Evolutionary conservation across 2,888 invertebrate species (phyloP).

Genomic region (Metellina segmentata): DNA sequence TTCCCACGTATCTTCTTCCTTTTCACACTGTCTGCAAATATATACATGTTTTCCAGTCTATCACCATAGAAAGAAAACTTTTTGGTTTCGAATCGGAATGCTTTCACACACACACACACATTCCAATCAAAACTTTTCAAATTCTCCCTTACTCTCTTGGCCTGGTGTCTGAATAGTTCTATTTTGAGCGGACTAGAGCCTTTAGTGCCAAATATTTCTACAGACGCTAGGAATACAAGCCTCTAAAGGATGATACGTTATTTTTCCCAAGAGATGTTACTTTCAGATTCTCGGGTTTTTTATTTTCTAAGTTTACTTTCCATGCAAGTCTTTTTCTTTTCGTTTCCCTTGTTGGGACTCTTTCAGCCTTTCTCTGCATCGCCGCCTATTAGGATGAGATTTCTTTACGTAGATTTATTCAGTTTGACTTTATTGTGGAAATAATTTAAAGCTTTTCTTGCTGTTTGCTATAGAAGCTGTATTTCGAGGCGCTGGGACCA

Average conservation of each 20-base stretch:
- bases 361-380: no score
- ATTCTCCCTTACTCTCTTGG: neutral
- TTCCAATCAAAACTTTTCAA: neutral
- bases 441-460: no score
- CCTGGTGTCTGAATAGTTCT: neutral
- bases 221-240: neutral
- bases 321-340: neutral
- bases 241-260: neutral
- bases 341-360: no score
- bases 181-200: neutral
- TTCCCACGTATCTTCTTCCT: neutral
- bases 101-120: no score
- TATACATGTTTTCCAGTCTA: neutral
- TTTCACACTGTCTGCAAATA: neutral
- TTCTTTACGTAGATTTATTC: no score
- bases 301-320: neutral
- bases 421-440: no score
- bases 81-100: neutral
- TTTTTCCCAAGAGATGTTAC: neutral
- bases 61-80: neutral
- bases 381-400: no score
- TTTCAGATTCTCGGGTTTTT: neutral
- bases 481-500: no score
- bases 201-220: neutral
- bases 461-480: no score